These are phyloP conservation scores for Calephelis perditalis DNA, from an alignment of 2,888 invertebrate species.

Conservation along the genomic window DNA sequence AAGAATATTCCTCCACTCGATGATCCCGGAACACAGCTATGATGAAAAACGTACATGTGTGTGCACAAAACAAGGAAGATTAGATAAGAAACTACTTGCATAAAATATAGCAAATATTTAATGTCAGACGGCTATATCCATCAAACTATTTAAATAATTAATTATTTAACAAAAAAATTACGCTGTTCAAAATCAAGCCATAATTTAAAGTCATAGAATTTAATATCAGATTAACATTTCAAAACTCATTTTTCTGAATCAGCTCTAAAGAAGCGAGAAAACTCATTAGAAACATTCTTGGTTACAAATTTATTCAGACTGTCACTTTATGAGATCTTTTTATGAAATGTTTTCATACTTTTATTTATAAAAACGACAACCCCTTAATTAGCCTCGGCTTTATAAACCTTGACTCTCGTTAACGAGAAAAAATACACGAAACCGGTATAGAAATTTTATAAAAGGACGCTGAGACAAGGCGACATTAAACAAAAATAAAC, in stretches of 20 bases:
- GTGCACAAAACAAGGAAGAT: too few species aligned
- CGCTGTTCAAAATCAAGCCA: not conserved
- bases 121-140: not conserved
- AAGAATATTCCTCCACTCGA: too few species aligned
- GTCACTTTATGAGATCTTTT: slow-evolving; percentile 31
- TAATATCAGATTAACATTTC: not conserved
- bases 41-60: too few species aligned
- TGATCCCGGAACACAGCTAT: too few species aligned
- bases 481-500: not conserved
- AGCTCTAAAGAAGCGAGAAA: slow-evolving; percentile 21
- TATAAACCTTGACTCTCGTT: slow-evolving; percentile 38
- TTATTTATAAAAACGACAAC: slow-evolving; percentile 35
- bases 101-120: not conserved
- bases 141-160: not conserved
- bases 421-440: slow-evolving; percentile 9
- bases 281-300: slow-evolving; percentile 28
- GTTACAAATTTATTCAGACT: slow-evolving; percentile 30
- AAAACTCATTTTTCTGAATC: not conserved
- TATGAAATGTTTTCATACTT: slow-evolving; percentile 30
- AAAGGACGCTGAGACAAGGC: not conserved
- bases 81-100: too few species aligned
- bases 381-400: slow-evolving; percentile 45
- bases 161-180: not conserved
- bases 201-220: not conserved
- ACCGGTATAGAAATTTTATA: slow-evolving; percentile 4